Evolutionary conservation across 30 jellyfish, hydroid and myxozoan species (phyloP).

Genomic region (Hydractinia symbiolongicarpus): DNA sequence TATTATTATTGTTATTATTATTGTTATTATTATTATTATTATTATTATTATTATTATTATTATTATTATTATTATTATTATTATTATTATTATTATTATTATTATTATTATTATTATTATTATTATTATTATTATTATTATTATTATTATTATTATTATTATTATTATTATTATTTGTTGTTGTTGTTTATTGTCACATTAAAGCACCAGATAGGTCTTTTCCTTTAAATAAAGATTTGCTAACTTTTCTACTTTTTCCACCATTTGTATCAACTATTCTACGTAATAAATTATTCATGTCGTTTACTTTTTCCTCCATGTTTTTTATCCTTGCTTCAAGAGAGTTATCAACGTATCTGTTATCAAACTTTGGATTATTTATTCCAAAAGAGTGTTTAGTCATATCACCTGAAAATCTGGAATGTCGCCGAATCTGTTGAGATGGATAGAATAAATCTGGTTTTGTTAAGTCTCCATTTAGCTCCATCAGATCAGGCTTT

Average conservation of each 20-base stretch:
- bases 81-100: too few relatives aligned
- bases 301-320: background rate
- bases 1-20: too few relatives aligned
- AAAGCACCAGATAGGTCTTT: slow-evolving; percentile 2
- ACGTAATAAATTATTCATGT: background rate
- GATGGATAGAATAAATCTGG: background rate
- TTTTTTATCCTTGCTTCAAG: background rate
- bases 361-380: background rate
- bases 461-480: background rate
- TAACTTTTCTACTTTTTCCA: background rate
- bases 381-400: background rate
- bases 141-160: too few relatives aligned
- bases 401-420: background rate
- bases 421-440: background rate
- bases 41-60: too few relatives aligned
- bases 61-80: too few relatives aligned
- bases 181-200: background rate
- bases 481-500: background rate
- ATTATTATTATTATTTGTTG: background rate
- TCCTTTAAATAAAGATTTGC: background rate
- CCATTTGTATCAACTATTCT: background rate
- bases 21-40: too few relatives aligned
- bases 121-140: too few relatives aligned
- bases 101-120: too few relatives aligned
- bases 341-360: background rate